These are phyloP conservation scores for Megalopta genalis DNA, from an alignment of 1,140 invertebrate genomes.

Conservation along the genomic window DNA sequence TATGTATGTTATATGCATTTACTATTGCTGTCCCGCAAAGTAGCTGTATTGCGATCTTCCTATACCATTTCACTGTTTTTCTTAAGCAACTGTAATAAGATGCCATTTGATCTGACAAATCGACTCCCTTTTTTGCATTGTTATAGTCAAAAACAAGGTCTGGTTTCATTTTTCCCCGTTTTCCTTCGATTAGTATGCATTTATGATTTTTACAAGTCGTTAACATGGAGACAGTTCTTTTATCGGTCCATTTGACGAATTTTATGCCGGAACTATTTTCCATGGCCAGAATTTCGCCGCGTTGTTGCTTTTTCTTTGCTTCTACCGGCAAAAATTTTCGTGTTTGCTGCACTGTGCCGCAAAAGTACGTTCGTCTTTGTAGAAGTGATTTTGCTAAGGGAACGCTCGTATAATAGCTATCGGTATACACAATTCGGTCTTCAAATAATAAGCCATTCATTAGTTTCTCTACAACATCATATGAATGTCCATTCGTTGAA, in stretches of 20 bases:
- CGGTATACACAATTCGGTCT: constrained; percentile 13
- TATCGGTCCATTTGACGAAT: constrained; percentile 37
- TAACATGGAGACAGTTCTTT: constrained; percentile 32
- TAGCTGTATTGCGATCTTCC: constrained; percentile 25
- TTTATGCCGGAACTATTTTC: constrained; percentile 34
- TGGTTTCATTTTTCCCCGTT: constrained; percentile 13
- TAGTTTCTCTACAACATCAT: no score
- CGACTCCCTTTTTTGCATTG: constrained; percentile 32
- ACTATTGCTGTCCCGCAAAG: constrained; percentile 22
- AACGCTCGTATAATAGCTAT: constrained; percentile 14
- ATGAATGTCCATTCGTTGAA: no score
- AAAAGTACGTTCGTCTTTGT: constrained; percentile 27
- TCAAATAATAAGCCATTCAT: constrained; percentile 21
- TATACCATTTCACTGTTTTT: constrained; percentile 41
- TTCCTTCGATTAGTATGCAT: constrained; percentile 26
- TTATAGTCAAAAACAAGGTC: constrained; percentile 35
- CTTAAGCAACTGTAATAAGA: constrained; percentile 41
- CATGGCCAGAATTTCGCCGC: constrained; percentile 8
- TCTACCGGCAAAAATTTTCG: constrained; percentile 36
- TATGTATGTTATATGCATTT: constrained; percentile 27
- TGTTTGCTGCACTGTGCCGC: constrained; percentile 22
- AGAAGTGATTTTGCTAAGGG: constrained; percentile 27
- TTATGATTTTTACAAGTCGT: constrained; percentile 32
- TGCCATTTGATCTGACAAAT: constrained; percentile 31
- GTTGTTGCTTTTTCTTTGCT: constrained; percentile 24